Conservation (phyloP, 1,140 invertebrate species). For the Cryptotermes secundus region DNA sequence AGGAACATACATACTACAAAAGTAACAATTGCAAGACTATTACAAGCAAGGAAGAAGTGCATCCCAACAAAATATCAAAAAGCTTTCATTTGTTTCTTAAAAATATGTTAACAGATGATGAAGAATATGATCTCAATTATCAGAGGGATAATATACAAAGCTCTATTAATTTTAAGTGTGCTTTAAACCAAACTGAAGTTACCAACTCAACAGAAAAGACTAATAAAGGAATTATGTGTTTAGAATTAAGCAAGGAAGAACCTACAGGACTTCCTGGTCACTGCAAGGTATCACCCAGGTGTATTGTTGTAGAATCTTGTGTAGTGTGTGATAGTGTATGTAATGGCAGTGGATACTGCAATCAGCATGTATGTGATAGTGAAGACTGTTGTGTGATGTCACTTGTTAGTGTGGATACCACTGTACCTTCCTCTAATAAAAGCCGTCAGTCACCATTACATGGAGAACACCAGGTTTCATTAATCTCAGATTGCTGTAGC, state of each 20-base stretch:
- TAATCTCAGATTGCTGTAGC: not conserved
- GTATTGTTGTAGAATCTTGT: not conserved
- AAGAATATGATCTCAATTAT: conserved; percentile 2
- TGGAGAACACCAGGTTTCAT: not conserved
- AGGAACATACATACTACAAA: not conserved
- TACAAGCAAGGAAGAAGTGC: not conserved
- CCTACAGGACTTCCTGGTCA: not conserved
- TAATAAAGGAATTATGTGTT: not conserved
- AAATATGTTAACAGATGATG: not conserved
- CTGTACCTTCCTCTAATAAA: not conserved
- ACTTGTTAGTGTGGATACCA: not conserved
- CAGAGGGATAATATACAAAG: not conserved
- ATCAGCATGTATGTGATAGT: not conserved
- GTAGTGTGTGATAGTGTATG: not conserved
- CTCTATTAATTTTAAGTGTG: not conserved
- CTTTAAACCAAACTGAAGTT: not conserved
- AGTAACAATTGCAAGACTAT: not conserved
- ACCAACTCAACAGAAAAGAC: conserved; percentile 11
- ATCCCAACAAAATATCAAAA: not conserved
- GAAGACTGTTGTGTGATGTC: not conserved
- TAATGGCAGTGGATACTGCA: not conserved
- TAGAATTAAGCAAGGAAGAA: not conserved
- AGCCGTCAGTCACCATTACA: not conserved
- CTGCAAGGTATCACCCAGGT: not conserved
- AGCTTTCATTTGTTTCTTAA: not conserved